Conservation (phyloP, 1,140 invertebrate genomes). For the Hycleus cichorii region DNA sequence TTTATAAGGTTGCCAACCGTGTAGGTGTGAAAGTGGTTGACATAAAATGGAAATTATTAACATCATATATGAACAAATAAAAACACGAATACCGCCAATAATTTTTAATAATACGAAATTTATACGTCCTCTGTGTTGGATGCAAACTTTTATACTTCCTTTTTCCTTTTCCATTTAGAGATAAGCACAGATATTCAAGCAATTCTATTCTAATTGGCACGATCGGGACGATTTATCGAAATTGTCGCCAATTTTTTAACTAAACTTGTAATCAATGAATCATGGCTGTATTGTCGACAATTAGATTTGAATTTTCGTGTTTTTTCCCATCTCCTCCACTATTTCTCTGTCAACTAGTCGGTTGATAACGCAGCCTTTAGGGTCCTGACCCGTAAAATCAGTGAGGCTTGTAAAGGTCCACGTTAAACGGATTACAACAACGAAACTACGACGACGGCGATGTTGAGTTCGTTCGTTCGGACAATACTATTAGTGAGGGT, state of each 20-base stretch:
- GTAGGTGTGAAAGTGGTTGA: slow-evolving; percentile 23
- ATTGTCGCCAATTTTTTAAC: no score
- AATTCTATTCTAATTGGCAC: no score
- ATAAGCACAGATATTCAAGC: no score
- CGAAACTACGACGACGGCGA: neutral
- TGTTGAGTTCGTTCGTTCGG: slow-evolving; percentile 22
- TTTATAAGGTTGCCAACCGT: slow-evolving; percentile 18
- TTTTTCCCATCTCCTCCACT: no score
- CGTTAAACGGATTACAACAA: slow-evolving; percentile 22
- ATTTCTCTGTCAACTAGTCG: no score
- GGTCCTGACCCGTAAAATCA: slow-evolving; percentile 23
- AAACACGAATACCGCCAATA: slow-evolving; percentile 13
- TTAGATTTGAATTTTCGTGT: no score
- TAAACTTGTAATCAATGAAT: no score
- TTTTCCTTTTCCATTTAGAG: neutral
- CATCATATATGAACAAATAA: slow-evolving; percentile 12
- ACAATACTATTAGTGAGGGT: slow-evolving; percentile 25
- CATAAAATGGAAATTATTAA: slow-evolving; percentile 21
- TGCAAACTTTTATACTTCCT: neutral
- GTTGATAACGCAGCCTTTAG: no score
- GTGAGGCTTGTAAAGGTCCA: slow-evolving; percentile 26
- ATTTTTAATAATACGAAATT: slow-evolving; percentile 20
- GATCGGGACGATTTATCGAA: no score
- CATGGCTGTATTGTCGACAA: no score
- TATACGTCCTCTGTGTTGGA: slow-evolving; percentile 7